phyloP scores from a whole-genome alignment of 2,797 vertebrate genomes.

The Spondyliosoma cantharus region DNA sequence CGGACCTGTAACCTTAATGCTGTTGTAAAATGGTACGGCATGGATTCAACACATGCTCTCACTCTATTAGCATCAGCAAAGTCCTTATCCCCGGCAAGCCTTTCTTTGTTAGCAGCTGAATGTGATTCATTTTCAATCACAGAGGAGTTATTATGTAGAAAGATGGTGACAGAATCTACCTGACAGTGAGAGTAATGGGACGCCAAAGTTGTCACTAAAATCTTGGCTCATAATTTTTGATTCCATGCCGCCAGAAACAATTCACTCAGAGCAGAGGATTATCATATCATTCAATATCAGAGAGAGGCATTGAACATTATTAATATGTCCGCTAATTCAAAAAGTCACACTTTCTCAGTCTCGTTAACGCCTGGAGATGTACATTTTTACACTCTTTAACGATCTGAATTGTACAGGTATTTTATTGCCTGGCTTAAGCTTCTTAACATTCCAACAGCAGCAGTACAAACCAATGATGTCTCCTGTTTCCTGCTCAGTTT shows the following conservation, averaged over 20 bases:
- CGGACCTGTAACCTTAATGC: slow-evolving; percentile 56
- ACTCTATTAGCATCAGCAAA: slow-evolving; percentile 37
- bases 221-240: slow-evolving; percentile 2
- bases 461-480: slow-evolving; percentile 46
- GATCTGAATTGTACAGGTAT: slow-evolving; percentile 16
- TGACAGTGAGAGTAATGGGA: neutral
- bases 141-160: neutral
- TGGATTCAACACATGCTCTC: slow-evolving; percentile 32
- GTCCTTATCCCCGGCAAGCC: neutral
- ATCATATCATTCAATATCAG: neutral
- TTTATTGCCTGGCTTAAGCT: slow-evolving; percentile 54
- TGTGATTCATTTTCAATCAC: slow-evolving; percentile 10
- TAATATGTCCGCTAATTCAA: neutral
- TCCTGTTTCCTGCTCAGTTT: slow-evolving; percentile 48
- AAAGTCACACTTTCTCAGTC: neutral
- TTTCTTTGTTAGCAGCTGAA: neutral
- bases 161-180: neutral
- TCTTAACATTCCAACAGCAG: slow-evolving; percentile 62
- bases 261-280: neutral
- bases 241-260: slow-evolving; percentile 11
- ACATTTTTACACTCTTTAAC: slow-evolving; percentile 7
- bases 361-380: slow-evolving; percentile 11
- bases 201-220: slow-evolving; percentile 9
- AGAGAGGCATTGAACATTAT: neutral
- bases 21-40: slow-evolving; percentile 44